These are phyloP conservation scores for Marmota monax DNA, from an alignment of 2,113 vertebrate genomes.

Conservation along the genomic window DNA sequence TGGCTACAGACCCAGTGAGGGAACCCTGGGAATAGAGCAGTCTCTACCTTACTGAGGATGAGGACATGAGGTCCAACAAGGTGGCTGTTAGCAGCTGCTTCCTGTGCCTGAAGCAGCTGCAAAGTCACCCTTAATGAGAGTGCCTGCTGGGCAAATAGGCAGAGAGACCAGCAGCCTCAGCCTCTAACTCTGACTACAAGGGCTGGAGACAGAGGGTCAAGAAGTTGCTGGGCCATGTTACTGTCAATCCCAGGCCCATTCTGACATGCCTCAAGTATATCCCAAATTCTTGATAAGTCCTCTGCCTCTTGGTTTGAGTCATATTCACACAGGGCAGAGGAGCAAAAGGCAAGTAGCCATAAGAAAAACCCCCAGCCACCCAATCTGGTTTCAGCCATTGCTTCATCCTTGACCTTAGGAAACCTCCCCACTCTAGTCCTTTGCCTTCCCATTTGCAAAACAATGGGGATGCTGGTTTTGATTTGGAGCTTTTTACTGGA, in stretches of 20 bases:
- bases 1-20: conserved; percentile 45
- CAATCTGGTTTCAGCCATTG: not conserved
- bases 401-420: not conserved
- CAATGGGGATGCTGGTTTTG: not conserved
- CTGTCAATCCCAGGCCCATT: not conserved
- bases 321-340: not conserved
- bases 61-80: conserved; percentile 15
- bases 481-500: not conserved
- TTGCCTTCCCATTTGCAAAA: not conserved
- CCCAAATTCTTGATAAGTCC: not conserved
- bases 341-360: not conserved
- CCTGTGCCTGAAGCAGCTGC: conserved; percentile 71
- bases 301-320: not conserved
- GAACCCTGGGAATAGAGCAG: conserved; percentile 39
- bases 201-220: not conserved
- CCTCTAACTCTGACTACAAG: not conserved
- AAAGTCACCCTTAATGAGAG: conserved; percentile 66
- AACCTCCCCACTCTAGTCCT: not conserved
- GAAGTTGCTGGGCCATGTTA: not conserved
- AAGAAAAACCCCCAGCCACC: not conserved
- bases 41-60: not conserved
- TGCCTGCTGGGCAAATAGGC: not conserved
- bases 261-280: not conserved
- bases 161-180: not conserved
- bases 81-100: conserved; percentile 76